Percentiles rank a stretch among this genome's conserved stretches.
These are phyloP conservation scores for Camponotus pennsylvanicus DNA, from an alignment of 1,140 invertebrate genomes.

Conservation along the genomic window DNA sequence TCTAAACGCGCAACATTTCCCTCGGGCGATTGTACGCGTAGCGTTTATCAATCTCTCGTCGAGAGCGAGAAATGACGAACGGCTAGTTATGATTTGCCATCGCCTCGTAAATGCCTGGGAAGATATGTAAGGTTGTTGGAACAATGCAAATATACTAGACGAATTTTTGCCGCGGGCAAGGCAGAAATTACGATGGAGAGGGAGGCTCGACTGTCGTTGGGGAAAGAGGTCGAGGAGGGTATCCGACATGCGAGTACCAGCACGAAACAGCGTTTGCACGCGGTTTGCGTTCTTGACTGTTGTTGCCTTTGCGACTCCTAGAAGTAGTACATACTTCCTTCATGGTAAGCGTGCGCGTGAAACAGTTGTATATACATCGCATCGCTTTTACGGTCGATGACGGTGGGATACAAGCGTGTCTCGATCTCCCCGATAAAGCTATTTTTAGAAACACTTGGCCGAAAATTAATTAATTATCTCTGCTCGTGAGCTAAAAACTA, in stretches of 20 bases:
- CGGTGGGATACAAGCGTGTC: slow-evolving; percentile 21
- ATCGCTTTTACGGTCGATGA: slow-evolving; percentile 50
- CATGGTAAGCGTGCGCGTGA: slow-evolving; percentile 27
- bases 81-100: slow-evolving; percentile 23
- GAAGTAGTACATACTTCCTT: slow-evolving; percentile 37
- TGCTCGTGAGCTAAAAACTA: background rate
- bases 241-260: slow-evolving; percentile 58
- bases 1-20: background rate
- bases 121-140: slow-evolving; percentile 42
- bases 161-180: slow-evolving; percentile 40
- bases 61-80: slow-evolving; percentile 40
- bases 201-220: slow-evolving; percentile 34
- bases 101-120: slow-evolving; percentile 28
- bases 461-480: slow-evolving; percentile 27
- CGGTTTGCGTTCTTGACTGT: slow-evolving; percentile 23
- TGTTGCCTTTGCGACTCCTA: slow-evolving; percentile 42
- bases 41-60: slow-evolving; percentile 11
- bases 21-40: background rate
- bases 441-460: background rate
- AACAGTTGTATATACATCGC: slow-evolving; percentile 44
- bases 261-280: slow-evolving; percentile 49
- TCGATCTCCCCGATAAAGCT: slow-evolving; percentile 1
- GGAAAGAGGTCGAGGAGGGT: slow-evolving; percentile 46
- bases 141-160: slow-evolving; percentile 50
- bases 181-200: background rate